Evolutionary conservation across 2,797 vertebrate species (phyloP).

Genomic region (Hemitrygon akajei): DNA sequence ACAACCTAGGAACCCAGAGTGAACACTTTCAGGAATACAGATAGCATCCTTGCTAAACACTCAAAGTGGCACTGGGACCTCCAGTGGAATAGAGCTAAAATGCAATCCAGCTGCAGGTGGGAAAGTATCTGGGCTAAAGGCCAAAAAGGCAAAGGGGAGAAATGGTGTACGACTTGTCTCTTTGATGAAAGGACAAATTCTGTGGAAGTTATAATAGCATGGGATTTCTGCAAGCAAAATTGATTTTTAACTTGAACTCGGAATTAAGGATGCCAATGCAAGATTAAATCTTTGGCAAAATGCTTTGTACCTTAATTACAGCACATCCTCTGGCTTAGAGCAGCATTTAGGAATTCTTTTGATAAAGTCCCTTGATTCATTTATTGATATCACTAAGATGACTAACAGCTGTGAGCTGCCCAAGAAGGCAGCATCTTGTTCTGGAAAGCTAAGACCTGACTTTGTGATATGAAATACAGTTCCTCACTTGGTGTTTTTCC

Average conservation of each 20-base stretch:
- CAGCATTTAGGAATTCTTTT: neutral
- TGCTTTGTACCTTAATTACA: neutral
- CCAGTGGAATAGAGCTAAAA: neutral
- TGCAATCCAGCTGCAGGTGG: neutral
- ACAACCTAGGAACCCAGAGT: neutral
- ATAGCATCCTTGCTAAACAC: neutral
- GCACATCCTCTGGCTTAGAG: neutral
- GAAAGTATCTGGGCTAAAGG: neutral
- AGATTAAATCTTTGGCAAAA: neutral
- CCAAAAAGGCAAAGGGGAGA: neutral
- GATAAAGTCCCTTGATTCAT: neutral
- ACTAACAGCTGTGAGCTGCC: neutral
- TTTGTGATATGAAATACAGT: neutral
- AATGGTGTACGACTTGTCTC: neutral
- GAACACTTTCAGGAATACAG: neutral
- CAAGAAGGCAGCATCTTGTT: neutral
- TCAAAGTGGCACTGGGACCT: neutral
- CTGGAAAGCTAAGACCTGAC: neutral
- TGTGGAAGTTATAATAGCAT: neutral
- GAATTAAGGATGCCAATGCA: neutral
- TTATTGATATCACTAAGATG: neutral
- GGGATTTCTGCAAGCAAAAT: neutral
- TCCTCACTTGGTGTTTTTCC: neutral
- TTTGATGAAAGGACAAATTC: neutral
- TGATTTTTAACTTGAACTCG: neutral